phyloP scores from a whole-genome alignment of 2,888 invertebrate species.

The Apotomis turbidana region DNA sequence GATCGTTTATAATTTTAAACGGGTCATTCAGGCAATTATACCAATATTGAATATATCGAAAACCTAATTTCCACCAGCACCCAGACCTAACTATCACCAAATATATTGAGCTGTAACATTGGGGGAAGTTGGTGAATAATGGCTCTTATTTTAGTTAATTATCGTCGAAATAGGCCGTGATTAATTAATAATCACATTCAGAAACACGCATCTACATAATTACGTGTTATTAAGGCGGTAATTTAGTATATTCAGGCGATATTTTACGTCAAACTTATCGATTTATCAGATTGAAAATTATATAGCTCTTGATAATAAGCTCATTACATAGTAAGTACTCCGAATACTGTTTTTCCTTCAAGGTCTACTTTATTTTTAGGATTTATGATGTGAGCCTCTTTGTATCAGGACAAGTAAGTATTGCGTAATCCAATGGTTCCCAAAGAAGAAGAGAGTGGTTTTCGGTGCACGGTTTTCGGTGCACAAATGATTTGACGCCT shows the following conservation, averaged over 20 bases:
- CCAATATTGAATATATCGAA: not conserved
- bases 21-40: not conserved
- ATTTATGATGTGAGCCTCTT: too few relatives aligned
- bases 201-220: constrained; percentile 32
- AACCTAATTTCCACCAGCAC: not conserved
- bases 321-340: too few relatives aligned
- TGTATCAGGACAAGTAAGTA: too few relatives aligned
- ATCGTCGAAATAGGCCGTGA: constrained; percentile 19
- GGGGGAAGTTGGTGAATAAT: not conserved
- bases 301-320: not conserved
- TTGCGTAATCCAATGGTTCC: too few relatives aligned
- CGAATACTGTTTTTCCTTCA: too few relatives aligned
- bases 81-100: not conserved
- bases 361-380: too few relatives aligned
- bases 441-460: too few relatives aligned
- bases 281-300: not conserved
- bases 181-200: constrained; percentile 34
- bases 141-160: constrained; percentile 24
- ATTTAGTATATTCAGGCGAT: not conserved
- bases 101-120: not conserved
- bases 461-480: too few relatives aligned
- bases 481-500: too few relatives aligned
- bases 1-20: constrained; percentile 28
- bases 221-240: constrained; percentile 10
- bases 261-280: constrained; percentile 4